Conservation (phyloP, 2,888 invertebrate genomes). For the Kryphioiulus occultus region DNA sequence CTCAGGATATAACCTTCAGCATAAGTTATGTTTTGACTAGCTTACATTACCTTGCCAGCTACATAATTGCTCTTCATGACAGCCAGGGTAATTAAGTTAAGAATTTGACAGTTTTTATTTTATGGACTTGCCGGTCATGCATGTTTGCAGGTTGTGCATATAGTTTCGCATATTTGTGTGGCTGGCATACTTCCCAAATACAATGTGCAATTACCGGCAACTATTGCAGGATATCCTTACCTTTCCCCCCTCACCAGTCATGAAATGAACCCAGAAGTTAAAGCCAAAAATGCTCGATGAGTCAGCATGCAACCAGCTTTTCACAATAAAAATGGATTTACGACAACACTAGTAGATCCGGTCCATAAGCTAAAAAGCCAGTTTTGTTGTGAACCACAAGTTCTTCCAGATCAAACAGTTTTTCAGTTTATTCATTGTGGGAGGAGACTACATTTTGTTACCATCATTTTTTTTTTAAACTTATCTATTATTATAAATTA, state of each 20-base stretch:
- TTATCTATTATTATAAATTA: too few relatives aligned
- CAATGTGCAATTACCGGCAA: background rate
- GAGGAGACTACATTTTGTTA: too few relatives aligned
- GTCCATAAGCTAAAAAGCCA: too few relatives aligned
- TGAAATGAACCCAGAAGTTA: background rate
- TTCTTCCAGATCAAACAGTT: too few relatives aligned
- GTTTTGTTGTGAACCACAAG: too few relatives aligned
- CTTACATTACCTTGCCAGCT: background rate
- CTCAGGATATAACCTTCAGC: background rate
- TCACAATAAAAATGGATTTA: background rate
- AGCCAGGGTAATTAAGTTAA: background rate
- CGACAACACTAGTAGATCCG: background rate
- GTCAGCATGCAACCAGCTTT: background rate
- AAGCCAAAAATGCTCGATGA: background rate
- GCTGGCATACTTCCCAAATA: background rate
- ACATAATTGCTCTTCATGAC: background rate
- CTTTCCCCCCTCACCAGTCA: background rate
- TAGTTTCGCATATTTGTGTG: background rate
- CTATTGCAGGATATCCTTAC: conserved; percentile 10
- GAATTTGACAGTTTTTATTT: background rate
- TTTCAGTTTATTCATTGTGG: too few relatives aligned
- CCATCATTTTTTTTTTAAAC: too few relatives aligned
- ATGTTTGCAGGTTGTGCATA: background rate
- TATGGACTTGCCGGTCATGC: background rate
- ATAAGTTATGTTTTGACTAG: background rate